Conservation (phyloP, 2,888 invertebrate species). For the Gymnoscelis rufifasciata region DNA sequence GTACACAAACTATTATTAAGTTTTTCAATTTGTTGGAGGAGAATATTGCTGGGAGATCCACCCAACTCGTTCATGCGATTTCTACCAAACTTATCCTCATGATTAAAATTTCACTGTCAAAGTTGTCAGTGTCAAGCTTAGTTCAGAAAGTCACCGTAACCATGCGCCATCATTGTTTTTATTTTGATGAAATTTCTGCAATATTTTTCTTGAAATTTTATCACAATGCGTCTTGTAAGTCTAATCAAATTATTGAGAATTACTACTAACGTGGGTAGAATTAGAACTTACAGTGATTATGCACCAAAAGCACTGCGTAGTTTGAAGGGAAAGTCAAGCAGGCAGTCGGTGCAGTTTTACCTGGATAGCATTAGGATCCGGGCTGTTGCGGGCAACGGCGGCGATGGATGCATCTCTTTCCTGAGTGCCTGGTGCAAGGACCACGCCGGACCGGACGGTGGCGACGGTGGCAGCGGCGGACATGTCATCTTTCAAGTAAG, state of each 20-base stretch:
- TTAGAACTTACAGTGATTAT: constrained; percentile 44
- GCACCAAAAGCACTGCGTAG: constrained; percentile 60
- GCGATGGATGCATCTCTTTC: constrained; percentile 95
- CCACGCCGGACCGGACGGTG: constrained; percentile 93
- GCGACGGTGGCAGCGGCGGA: constrained; percentile 1
- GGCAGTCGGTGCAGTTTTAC: constrained; percentile 78
- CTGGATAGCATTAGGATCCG: constrained; percentile 84
- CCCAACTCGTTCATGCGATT: too few species aligned
- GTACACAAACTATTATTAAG: too few species aligned
- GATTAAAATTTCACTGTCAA: too few species aligned
- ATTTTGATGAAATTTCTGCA: too few species aligned
- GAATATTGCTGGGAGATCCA: too few species aligned
- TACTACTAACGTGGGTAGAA: constrained; percentile 19
- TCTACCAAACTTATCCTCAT: too few species aligned
- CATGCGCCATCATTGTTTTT: too few species aligned
- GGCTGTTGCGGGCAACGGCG: constrained; percentile 91
- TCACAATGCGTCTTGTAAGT: constrained; percentile 34
- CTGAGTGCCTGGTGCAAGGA: constrained; percentile 90
- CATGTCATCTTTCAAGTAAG: background rate
- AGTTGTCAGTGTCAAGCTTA: too few species aligned
- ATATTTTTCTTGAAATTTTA: too few species aligned
- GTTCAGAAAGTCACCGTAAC: too few species aligned
- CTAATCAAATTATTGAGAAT: constrained; percentile 35
- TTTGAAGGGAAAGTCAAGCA: constrained; percentile 59
- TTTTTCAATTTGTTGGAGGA: too few species aligned